phyloP scores from a whole-genome alignment of 1,140 invertebrate genomes.

The Camponotus vicinus region DNA sequence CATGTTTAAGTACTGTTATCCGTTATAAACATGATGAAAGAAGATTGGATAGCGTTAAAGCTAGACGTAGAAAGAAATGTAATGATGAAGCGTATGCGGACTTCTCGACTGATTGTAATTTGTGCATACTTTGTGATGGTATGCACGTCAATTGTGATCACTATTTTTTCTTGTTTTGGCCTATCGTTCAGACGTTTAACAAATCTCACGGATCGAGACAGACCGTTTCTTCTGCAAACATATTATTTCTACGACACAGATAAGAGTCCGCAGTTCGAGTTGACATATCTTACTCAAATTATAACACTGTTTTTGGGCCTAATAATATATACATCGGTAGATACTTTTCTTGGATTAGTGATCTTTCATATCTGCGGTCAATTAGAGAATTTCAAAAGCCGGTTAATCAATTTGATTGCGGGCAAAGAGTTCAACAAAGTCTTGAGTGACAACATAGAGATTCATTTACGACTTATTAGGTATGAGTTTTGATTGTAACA shows the following conservation, averaged over 20 bases:
- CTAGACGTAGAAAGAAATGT: neutral
- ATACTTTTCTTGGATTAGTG: neutral
- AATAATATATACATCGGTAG: neutral
- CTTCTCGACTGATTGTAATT: neutral
- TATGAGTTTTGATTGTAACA: neutral
- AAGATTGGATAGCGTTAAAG: slow-evolving; percentile 16
- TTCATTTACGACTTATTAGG: slow-evolving; percentile 33
- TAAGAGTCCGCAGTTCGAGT: slow-evolving; percentile 27
- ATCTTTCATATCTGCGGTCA: slow-evolving; percentile 23
- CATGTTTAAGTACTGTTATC: neutral
- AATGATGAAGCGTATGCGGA: neutral
- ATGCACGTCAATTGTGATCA: neutral
- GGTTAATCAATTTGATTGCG: neutral
- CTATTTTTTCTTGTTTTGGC: neutral
- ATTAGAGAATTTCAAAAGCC: slow-evolving; percentile 3
- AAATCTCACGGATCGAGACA: slow-evolving; percentile 7
- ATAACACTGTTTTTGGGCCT: neutral
- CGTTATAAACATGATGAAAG: slow-evolving; percentile 1
- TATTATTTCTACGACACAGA: slow-evolving; percentile 34
- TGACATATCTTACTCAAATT: neutral
- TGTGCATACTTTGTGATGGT: neutral
- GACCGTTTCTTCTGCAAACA: neutral
- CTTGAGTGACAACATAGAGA: neutral
- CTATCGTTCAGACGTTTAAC: neutral
- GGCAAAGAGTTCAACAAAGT: neutral